Evolutionary conservation across 2,888 invertebrate species (phyloP).

Genomic region (Operophtera brumata): DNA sequence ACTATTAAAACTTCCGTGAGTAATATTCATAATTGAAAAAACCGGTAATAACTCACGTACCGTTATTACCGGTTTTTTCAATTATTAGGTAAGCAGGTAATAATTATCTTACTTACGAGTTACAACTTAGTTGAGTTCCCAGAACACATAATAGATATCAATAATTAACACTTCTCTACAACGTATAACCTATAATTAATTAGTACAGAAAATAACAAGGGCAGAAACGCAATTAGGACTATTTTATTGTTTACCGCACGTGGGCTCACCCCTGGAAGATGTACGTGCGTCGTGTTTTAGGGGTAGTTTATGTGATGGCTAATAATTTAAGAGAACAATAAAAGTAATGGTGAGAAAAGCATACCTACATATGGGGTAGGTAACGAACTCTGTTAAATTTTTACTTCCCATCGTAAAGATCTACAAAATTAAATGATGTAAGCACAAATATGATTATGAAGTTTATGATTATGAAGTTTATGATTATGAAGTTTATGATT

Average conservation of each 20-base stretch:
- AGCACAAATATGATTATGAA: too few relatives aligned
- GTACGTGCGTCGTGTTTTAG: constrained; percentile 22
- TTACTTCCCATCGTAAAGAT: too few relatives aligned
- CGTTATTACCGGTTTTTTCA: too few relatives aligned
- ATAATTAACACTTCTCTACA: constrained; percentile 14
- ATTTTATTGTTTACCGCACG: constrained; percentile 35
- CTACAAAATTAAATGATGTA: too few relatives aligned
- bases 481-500: too few relatives aligned
- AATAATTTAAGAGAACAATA: constrained; percentile 31
- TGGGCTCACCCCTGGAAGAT: constrained; percentile 21
- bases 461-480: too few relatives aligned
- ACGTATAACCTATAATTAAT: constrained; percentile 31
- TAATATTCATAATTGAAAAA: too few relatives aligned
- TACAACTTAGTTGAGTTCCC: background rate
- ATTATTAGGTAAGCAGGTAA: too few relatives aligned
- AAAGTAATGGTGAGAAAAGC: constrained; percentile 36
- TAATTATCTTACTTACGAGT: too few relatives aligned
- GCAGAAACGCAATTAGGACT: constrained; percentile 31
- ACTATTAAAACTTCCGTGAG: too few relatives aligned
- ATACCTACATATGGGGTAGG: background rate
- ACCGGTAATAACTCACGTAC: too few relatives aligned
- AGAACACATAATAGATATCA: constrained; percentile 5
- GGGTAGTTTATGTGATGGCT: constrained; percentile 33
- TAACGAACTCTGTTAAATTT: background rate
- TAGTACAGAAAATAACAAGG: constrained; percentile 38